These are phyloP conservation scores for Boloria selene DNA, from an alignment of 2,888 invertebrate genomes.

Conservation along the genomic window DNA sequence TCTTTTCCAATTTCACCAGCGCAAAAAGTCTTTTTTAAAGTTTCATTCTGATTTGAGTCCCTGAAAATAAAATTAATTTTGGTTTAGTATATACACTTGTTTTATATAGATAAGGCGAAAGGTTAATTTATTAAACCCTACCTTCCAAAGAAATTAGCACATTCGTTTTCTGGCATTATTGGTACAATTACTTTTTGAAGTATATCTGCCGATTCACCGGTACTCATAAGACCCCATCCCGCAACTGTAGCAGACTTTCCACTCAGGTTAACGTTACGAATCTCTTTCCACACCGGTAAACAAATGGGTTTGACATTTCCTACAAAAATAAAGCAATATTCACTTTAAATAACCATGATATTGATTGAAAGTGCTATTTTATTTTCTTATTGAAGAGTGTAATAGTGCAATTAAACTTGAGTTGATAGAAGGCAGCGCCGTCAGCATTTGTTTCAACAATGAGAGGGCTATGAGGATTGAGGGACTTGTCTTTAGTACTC, in stretches of 20 bases:
- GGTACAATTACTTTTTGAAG: constrained; percentile 33
- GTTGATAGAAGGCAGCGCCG: too few species aligned
- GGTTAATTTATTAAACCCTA: too few species aligned
- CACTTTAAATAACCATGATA: too few species aligned
- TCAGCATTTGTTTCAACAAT: too few species aligned
- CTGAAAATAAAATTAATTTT: not conserved
- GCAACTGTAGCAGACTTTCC: constrained; percentile 26
- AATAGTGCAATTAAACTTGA: not conserved
- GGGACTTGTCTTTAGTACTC: too few species aligned
- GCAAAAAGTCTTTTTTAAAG: constrained; percentile 47
- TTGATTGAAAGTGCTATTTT: too few species aligned
- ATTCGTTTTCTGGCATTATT: constrained; percentile 16
- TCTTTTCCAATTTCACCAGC: constrained; percentile 74
- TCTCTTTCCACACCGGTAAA: constrained; percentile 28
- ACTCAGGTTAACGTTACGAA: constrained; percentile 9
- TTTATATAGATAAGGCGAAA: too few species aligned
- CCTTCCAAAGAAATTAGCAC: constrained; percentile 22
- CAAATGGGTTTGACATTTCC: constrained; percentile 35
- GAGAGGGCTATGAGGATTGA: too few species aligned
- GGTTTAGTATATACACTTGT: not conserved
- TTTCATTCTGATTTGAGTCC: not conserved
- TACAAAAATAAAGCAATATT: constrained; percentile 1
- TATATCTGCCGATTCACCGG: not conserved
- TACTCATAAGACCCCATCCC: constrained; percentile 34
- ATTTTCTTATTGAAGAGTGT: too few species aligned